Evolutionary conservation across 2,113 vertebrate genomes (phyloP).

Genomic region (Rhinopomastus cyanomelas): DNA sequence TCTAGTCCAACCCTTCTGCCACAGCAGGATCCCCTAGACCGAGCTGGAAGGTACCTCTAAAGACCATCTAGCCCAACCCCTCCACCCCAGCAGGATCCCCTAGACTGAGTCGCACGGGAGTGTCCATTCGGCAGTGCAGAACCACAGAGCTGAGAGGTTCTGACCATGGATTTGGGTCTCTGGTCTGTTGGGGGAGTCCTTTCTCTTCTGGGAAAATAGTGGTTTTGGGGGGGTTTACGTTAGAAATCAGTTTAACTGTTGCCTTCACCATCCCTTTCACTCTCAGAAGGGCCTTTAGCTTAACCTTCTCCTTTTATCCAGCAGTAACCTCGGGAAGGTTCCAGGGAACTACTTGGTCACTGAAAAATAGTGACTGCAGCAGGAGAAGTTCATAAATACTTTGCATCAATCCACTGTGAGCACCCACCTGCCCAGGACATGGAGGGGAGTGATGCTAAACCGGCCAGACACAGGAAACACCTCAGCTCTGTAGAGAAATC

Average conservation of each 20-base stretch:
- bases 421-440: accelerated
- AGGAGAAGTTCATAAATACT: not conserved
- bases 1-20: no score
- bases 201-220: not conserved
- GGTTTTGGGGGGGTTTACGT: not conserved
- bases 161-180: not conserved
- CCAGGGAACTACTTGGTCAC: not conserved
- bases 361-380: not conserved
- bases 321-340: not conserved
- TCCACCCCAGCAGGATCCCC: no score
- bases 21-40: no score
- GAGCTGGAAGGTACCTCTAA: no score
- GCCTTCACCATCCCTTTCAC: not conserved
- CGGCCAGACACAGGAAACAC: not conserved
- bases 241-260: not conserved
- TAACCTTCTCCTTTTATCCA: not conserved
- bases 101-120: no score
- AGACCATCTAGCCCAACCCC: no score
- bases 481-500: not conserved
- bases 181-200: not conserved
- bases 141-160: accelerated
- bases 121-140: not conserved
- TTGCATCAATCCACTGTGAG: not conserved
- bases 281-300: not conserved
- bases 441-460: accelerated